These are phyloP conservation scores for Zaprionus capensis DNA, from an alignment of 1,140 invertebrate genomes.

Conservation along the genomic window DNA sequence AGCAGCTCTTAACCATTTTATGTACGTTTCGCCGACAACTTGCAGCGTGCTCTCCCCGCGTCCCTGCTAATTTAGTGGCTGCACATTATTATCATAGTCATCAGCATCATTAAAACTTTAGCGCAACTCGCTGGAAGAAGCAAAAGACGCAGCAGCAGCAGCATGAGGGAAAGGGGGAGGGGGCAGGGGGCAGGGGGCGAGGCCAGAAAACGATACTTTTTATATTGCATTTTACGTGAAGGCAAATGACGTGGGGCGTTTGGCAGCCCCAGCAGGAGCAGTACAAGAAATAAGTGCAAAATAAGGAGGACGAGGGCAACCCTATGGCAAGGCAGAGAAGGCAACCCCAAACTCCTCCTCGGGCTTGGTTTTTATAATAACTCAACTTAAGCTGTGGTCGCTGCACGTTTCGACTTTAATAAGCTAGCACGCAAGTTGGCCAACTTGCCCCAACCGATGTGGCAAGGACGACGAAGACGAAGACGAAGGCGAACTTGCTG, in stretches of 20 bases:
- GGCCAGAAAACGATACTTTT: constrained; percentile 72
- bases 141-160: constrained; percentile 18
- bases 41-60: constrained; percentile 5
- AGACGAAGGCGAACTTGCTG: constrained; percentile 35
- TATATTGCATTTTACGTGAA: constrained; percentile 80
- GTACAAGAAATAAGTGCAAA: constrained; percentile 6
- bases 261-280: constrained; percentile 2
- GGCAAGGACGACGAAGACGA: constrained; percentile 10
- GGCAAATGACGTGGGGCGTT: constrained; percentile 54
- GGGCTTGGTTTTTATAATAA: constrained; percentile 63
- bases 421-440: constrained; percentile 80
- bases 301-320: neutral
- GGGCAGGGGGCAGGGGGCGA: constrained; percentile 5
- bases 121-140: constrained; percentile 67
- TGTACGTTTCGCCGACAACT: constrained; percentile 21
- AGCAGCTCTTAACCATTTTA: constrained; percentile 45
- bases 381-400: constrained; percentile 76
- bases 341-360: constrained; percentile 1
- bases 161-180: neutral
- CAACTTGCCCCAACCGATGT: constrained; percentile 52
- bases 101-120: constrained; percentile 81
- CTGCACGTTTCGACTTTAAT: constrained; percentile 73
- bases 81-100: constrained; percentile 81
- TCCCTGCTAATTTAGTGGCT: constrained; percentile 75
- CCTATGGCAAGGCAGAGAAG: neutral